Percentiles rank a stretch among this genome's conserved stretches.
Evolutionary conservation across 2,888 invertebrate species (phyloP).

Genomic region (Spialia ferax): DNA sequence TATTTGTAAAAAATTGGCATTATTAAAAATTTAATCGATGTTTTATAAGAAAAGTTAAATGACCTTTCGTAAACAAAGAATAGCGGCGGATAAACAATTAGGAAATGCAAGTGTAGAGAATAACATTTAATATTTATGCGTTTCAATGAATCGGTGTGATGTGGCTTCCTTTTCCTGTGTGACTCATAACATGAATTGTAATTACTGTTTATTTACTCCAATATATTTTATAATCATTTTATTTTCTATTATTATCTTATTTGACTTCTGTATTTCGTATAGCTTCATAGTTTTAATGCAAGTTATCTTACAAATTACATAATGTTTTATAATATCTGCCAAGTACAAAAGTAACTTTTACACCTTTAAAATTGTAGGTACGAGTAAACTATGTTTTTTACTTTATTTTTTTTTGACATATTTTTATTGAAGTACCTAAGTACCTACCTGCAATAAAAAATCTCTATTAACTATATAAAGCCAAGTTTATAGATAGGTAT

Average conservation of each 20-base stretch:
- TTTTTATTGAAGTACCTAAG: too few species aligned
- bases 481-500: too few species aligned
- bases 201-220: constrained; percentile 9
- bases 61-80: background rate
- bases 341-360: too few species aligned
- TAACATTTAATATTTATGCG: constrained; percentile 28
- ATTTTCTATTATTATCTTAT: too few species aligned
- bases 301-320: too few species aligned
- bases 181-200: constrained; percentile 6
- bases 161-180: constrained; percentile 33
- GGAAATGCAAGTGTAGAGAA: constrained; percentile 10
- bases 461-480: too few species aligned
- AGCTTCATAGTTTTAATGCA: too few species aligned
- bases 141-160: constrained; percentile 11
- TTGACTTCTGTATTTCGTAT: background rate
- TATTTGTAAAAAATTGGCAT: background rate
- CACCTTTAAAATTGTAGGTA: too few species aligned
- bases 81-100: constrained; percentile 7
- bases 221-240: constrained; percentile 5
- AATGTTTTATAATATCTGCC: too few species aligned
- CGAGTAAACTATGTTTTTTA: too few species aligned
- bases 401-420: too few species aligned
- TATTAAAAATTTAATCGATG: background rate
- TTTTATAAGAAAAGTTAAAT: background rate
- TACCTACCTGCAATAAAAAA: too few species aligned